These are phyloP conservation scores for Cyphomyrmex costatus DNA, from an alignment of 1,140 invertebrate species.

Conservation along the genomic window DNA sequence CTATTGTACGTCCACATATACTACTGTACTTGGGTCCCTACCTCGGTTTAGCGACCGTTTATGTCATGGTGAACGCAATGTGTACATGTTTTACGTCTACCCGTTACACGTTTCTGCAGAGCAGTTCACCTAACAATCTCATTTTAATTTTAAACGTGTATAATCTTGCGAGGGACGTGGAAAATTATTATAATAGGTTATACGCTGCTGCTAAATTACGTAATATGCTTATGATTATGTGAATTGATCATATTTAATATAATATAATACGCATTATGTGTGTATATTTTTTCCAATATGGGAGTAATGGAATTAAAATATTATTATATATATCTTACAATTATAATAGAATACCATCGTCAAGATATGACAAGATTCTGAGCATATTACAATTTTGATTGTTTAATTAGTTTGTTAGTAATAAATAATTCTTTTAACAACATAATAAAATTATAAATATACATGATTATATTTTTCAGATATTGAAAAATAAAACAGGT, in stretches of 20 bases:
- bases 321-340: not conserved
- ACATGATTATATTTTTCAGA: not conserved
- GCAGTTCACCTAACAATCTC: not conserved
- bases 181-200: conserved; percentile 1
- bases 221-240: not conserved
- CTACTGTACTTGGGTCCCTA: conserved; percentile 15
- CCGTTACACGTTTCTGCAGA: conserved; percentile 5
- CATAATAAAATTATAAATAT: not conserved
- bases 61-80: conserved; percentile 38
- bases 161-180: not conserved
- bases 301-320: not conserved
- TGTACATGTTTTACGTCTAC: conserved; percentile 34
- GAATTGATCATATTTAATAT: not conserved
- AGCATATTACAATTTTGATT: not conserved
- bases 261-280: not conserved
- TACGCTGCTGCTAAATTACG: not conserved
- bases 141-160: conserved; percentile 20
- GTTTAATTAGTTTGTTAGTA: not conserved
- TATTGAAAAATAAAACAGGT: not conserved
- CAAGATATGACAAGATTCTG: not conserved
- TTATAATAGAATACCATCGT: not conserved
- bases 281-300: not conserved
- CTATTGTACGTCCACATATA: conserved; percentile 37
- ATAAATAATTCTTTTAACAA: not conserved
- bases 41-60: conserved; percentile 45